Percentiles rank a stretch among this genome's conserved stretches.
phyloP scores from a whole-genome alignment of 1,140 invertebrate genomes.

The Microplitis demolitor region DNA sequence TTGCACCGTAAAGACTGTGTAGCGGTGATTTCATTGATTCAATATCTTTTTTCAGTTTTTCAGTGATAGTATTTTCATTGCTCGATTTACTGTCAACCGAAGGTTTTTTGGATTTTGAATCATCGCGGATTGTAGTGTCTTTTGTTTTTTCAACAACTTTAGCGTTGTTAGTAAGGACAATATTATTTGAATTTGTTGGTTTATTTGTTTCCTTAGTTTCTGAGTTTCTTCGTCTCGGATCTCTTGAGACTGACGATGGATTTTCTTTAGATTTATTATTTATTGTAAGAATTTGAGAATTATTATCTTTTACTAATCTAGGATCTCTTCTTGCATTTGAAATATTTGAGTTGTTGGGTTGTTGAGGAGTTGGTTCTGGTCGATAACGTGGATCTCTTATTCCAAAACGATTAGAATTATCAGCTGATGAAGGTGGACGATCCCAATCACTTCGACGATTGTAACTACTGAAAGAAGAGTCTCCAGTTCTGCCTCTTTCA shows the following conservation, averaged over 20 bases:
- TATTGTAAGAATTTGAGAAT: not conserved
- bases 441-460: slow-evolving; percentile 14
- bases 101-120: slow-evolving; percentile 33
- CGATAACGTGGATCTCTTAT: slow-evolving; percentile 19
- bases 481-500: not conserved
- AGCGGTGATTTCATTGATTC: slow-evolving; percentile 56
- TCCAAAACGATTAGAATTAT: slow-evolving; percentile 13
- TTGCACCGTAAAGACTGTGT: slow-evolving; percentile 65
- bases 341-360: not conserved
- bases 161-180: slow-evolving; percentile 19
- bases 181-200: slow-evolving; percentile 18
- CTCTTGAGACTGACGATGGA: slow-evolving; percentile 4
- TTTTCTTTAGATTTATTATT: slow-evolving; percentile 6
- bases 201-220: slow-evolving; percentile 21
- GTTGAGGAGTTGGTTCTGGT: not conserved
- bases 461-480: not conserved
- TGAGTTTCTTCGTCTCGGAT: slow-evolving; percentile 13
- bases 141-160: slow-evolving; percentile 22
- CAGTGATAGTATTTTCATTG: slow-evolving; percentile 49
- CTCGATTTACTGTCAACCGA: slow-evolving; percentile 30
- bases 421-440: not conserved
- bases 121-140: slow-evolving; percentile 14
- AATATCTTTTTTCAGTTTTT: slow-evolving; percentile 34
- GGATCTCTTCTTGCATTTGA: slow-evolving; percentile 19
- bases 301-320: slow-evolving; percentile 7